These are phyloP conservation scores for Argyresthia albistria DNA, from an alignment of 2,888 invertebrate species.

Conservation along the genomic window DNA sequence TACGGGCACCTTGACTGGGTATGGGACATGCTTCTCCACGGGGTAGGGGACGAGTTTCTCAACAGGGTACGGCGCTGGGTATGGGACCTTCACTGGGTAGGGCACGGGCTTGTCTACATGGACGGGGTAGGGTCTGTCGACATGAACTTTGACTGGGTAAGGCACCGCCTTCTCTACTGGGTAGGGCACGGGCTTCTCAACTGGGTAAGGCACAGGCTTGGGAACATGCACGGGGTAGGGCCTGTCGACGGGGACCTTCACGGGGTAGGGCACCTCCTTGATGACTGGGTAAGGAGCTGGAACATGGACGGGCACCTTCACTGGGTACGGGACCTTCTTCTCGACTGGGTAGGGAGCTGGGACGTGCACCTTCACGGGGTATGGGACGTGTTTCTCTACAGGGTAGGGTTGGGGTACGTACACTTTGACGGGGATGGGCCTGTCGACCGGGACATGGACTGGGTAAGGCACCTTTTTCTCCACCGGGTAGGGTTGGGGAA, in stretches of 20 bases:
- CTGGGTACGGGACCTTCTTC: constrained; percentile 77
- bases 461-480: constrained; percentile 73
- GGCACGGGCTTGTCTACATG: constrained; percentile 57
- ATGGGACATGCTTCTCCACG: constrained; percentile 77
- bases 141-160: constrained; percentile 74
- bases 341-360: constrained; percentile 80
- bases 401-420: constrained; percentile 73
- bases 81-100: constrained; percentile 76
- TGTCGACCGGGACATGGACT: constrained; percentile 65
- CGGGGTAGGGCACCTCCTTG: constrained; percentile 72
- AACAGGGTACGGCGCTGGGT: constrained; percentile 76
- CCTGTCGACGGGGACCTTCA: constrained; percentile 77
- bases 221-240: constrained; percentile 76
- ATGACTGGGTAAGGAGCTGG: constrained; percentile 71
- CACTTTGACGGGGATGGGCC: constrained; percentile 64
- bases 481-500: constrained; percentile 80
- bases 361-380: constrained; percentile 78
- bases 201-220: constrained; percentile 74
- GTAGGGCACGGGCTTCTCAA: constrained; percentile 72
- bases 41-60: constrained; percentile 76
- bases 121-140: constrained; percentile 69
- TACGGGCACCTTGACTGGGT: constrained; percentile 77
- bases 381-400: constrained; percentile 75
- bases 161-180: constrained; percentile 74
- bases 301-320: constrained; percentile 74